These are phyloP conservation scores for Drosophila varians DNA, from an alignment of 1,140 invertebrate genomes.

Conservation along the genomic window DNA sequence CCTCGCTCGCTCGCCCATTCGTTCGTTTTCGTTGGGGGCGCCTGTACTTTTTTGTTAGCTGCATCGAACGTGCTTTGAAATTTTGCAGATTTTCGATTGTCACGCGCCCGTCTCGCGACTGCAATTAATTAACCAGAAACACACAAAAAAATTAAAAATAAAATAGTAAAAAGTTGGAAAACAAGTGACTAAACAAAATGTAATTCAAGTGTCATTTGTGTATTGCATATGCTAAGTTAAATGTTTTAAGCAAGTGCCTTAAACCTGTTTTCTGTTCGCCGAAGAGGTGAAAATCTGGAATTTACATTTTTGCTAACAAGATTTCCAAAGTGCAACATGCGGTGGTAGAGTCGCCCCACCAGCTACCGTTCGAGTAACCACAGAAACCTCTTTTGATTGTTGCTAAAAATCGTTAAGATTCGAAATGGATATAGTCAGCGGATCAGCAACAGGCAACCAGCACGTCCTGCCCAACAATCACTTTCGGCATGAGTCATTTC, in stretches of 20 bases:
- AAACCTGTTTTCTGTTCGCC: slow-evolving; percentile 34
- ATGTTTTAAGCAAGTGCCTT: slow-evolving; percentile 37
- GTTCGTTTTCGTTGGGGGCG: slow-evolving; percentile 55
- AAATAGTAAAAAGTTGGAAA: slow-evolving; percentile 3
- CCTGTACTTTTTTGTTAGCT: slow-evolving; percentile 61
- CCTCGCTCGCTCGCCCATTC: neutral
- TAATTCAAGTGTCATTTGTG: slow-evolving; percentile 39
- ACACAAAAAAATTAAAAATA: slow-evolving; percentile 4
- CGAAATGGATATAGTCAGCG: slow-evolving; percentile 77
- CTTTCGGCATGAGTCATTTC: slow-evolving; percentile 79
- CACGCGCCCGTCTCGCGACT: slow-evolving; percentile 59
- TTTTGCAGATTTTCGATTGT: slow-evolving; percentile 48
- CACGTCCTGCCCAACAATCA: slow-evolving; percentile 82
- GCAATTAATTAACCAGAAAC: slow-evolving; percentile 35
- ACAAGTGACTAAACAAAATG: slow-evolving; percentile 29
- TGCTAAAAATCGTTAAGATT: slow-evolving; percentile 10
- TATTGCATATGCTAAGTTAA: slow-evolving; percentile 24
- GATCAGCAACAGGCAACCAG: slow-evolving; percentile 69
- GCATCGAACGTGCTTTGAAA: slow-evolving; percentile 32
- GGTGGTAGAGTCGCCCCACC: slow-evolving; percentile 28
- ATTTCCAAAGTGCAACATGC: slow-evolving; percentile 55
- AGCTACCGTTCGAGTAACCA: slow-evolving; percentile 19
- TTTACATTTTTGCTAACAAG: slow-evolving; percentile 52
- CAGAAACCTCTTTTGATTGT: slow-evolving; percentile 21
- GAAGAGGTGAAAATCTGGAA: slow-evolving; percentile 53